phyloP scores from a whole-genome alignment of 2,888 invertebrate genomes.

The Trissoscelio sp. region DNA sequence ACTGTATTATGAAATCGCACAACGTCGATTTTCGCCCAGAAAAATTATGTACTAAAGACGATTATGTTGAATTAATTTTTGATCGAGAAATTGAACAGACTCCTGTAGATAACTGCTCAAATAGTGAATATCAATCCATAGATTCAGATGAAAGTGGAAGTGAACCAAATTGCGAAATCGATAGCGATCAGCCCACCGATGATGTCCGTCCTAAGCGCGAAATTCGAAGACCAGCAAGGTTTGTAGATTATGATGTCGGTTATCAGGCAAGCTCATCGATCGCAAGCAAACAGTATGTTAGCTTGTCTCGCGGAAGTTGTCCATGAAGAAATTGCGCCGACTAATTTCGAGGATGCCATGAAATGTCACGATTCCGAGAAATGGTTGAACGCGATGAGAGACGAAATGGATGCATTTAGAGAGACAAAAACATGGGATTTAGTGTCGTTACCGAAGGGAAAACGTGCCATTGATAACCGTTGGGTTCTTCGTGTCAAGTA shows the following conservation, averaged over 20 bases:
- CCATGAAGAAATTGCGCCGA: slow-evolving; percentile 12
- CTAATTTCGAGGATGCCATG: slow-evolving; percentile 24
- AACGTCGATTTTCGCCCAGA: slow-evolving; percentile 51
- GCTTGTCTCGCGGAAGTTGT: slow-evolving; percentile 19
- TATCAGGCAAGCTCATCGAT: background rate
- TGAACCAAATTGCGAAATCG: slow-evolving; percentile 4
- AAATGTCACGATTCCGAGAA: slow-evolving; percentile 55
- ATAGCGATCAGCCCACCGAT: slow-evolving; percentile 6
- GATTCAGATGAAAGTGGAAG: slow-evolving; percentile 15
- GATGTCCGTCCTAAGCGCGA: background rate
- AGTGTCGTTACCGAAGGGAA: slow-evolving; percentile 2
- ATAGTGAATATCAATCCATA: background rate
- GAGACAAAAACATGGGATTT: slow-evolving; percentile 12
- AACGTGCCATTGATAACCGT: background rate
- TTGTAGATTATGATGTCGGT: slow-evolving; percentile 3
- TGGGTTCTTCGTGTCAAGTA: slow-evolving; percentile 11
- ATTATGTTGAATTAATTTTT: slow-evolving; percentile 15
- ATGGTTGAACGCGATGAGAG: slow-evolving; percentile 65
- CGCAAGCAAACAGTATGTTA: slow-evolving; percentile 18
- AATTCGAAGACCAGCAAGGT: slow-evolving; percentile 9
- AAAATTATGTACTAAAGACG: slow-evolving; percentile 35
- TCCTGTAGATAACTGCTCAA: background rate
- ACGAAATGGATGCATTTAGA: slow-evolving; percentile 59
- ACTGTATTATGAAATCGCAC: slow-evolving; percentile 35
- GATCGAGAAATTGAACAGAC: slow-evolving; percentile 9